Conservation (phyloP, 2,888 invertebrate genomes). For the Hydropsyche betteni region DNA sequence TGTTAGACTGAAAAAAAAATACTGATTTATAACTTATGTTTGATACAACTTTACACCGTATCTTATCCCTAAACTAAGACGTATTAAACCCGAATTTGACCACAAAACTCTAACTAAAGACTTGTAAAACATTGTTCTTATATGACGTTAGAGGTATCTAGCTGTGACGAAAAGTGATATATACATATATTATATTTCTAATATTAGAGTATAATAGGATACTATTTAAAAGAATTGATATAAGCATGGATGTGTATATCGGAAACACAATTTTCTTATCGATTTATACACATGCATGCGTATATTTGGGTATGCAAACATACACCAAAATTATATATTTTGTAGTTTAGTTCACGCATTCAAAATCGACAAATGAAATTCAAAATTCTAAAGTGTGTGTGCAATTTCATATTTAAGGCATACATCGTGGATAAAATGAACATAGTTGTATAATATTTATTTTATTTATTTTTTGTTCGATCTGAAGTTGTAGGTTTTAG, state of each 20-base stretch:
- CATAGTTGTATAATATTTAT: constrained; percentile 8
- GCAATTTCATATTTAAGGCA: constrained; percentile 25
- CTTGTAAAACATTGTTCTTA: constrained; percentile 43
- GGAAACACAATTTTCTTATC: neutral
- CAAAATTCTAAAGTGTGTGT: neutral
- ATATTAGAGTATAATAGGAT: constrained; percentile 51
- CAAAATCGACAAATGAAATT: neutral
- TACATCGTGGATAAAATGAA: neutral
- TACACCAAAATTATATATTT: constrained; percentile 34
- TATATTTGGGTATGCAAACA: constrained; percentile 43
- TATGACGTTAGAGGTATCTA: constrained; percentile 46
- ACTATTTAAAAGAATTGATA: constrained; percentile 50
- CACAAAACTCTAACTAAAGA: constrained; percentile 45
- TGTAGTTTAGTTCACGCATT: constrained; percentile 47
- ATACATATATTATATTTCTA: constrained; percentile 49
- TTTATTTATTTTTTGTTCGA: constrained; percentile 26
- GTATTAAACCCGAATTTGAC: constrained; percentile 51
- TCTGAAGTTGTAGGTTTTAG: constrained; percentile 17
- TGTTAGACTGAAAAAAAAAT: constrained; percentile 49
- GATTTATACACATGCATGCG: constrained; percentile 41
- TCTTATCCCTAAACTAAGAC: constrained; percentile 49
- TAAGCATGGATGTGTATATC: constrained; percentile 36
- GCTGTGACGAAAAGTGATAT: constrained; percentile 51
- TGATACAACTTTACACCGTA: constrained; percentile 47
- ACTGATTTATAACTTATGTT: constrained; percentile 49